Evolutionary conservation across 2,888 invertebrate genomes (phyloP).

Genomic region (Oxystoma pomonae): DNA sequence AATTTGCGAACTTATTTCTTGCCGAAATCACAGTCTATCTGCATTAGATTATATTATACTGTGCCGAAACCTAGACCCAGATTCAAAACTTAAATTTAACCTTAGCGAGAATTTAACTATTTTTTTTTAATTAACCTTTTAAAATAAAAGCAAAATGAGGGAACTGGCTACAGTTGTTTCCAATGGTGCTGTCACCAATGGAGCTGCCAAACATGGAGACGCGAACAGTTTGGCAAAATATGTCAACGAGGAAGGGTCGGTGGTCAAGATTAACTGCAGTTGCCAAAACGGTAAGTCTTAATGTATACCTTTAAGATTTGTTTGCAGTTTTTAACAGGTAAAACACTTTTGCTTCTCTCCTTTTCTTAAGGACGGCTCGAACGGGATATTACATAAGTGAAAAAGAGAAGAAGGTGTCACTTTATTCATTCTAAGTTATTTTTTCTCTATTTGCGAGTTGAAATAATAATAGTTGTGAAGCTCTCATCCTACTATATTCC

Average conservation of each 20-base stretch:
- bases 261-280: neutral
- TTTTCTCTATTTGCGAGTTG: too few species aligned
- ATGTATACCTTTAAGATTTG: too few species aligned
- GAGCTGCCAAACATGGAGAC: neutral
- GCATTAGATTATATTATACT: too few species aligned
- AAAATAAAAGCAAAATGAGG: neutral
- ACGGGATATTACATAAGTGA: too few species aligned
- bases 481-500: too few species aligned
- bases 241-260: neutral
- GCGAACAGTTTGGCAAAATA: neutral
- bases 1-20: neutral
- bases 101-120: neutral
- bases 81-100: neutral
- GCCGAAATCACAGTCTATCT: too few species aligned
- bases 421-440: too few species aligned
- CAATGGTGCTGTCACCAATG: neutral
- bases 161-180: neutral
- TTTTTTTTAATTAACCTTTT: neutral
- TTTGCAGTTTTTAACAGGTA: too few species aligned
- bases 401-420: too few species aligned
- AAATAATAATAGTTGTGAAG: too few species aligned
- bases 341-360: too few species aligned
- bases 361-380: too few species aligned
- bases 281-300: neutral
- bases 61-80: neutral